Conservation (phyloP, 2,113 vertebrate genomes). For the Paramormyrops kingsleyae region DNA sequence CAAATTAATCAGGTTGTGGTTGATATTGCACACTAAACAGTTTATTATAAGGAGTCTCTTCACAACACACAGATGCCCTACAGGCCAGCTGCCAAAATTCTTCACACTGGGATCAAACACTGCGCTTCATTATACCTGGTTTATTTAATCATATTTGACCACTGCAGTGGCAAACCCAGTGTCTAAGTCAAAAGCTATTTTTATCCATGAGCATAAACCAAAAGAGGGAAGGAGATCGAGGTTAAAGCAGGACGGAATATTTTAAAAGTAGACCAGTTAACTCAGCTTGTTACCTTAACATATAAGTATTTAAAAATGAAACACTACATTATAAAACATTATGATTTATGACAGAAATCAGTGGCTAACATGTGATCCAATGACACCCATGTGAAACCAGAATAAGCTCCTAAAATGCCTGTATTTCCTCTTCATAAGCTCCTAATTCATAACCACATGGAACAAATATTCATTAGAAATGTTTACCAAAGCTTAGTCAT, state of each 20-base stretch:
- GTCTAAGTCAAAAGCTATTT: not conserved
- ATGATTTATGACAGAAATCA: constrained; percentile 41
- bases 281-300: constrained; percentile 30
- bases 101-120: not conserved
- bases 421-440: constrained; percentile 43
- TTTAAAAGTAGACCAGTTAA: constrained; percentile 32
- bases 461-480: constrained; percentile 5
- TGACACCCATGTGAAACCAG: constrained; percentile 47
- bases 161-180: not conserved
- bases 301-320: not conserved
- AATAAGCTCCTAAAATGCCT: constrained; percentile 39
- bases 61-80: not conserved
- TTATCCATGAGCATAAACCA: not conserved
- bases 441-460: constrained; percentile 45
- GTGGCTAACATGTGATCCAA: constrained; percentile 34
- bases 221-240: not conserved
- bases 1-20: not conserved
- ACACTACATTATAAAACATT: constrained; percentile 22
- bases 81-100: not conserved
- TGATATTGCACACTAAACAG: not conserved
- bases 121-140: not conserved
- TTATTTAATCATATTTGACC: not conserved
- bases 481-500: not conserved
- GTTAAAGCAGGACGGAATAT: not conserved
- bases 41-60: not conserved